A percentile compares a stretch with the other conserved stretches of the same genome.
These are phyloP conservation scores for Sebastes ruberrimus DNA, from an alignment of 2,797 vertebrate genomes.

Conservation along the genomic window DNA sequence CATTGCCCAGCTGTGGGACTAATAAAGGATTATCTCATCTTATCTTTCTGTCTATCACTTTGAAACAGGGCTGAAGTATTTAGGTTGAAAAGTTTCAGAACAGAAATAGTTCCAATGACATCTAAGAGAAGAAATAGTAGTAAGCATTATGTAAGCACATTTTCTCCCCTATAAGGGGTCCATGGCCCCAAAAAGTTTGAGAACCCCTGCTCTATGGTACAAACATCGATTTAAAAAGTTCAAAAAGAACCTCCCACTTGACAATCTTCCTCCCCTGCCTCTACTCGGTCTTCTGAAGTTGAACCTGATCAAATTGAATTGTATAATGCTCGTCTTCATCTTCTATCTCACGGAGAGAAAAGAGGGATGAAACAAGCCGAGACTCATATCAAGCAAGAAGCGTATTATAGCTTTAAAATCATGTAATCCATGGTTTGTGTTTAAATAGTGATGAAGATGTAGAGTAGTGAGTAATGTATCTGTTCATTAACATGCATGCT, in stretches of 20 bases:
- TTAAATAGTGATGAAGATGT: constrained; percentile 65
- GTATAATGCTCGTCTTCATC: background rate
- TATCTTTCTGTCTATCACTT: too few relatives aligned
- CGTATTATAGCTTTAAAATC: constrained; percentile 19
- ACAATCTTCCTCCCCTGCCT: background rate
- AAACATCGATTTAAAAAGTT: background rate
- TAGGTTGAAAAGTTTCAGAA: too few relatives aligned
- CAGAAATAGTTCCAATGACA: too few relatives aligned
- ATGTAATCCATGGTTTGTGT: constrained; percentile 35
- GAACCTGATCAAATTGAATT: background rate
- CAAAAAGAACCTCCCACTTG: background rate
- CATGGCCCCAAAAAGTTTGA: too few relatives aligned
- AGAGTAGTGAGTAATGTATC: constrained; percentile 58
- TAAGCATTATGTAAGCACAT: too few relatives aligned
- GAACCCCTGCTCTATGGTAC: too few relatives aligned
- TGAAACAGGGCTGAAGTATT: too few relatives aligned
- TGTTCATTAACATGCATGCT: constrained; percentile 66
- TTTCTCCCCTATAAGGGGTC: too few relatives aligned
- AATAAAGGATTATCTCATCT: too few relatives aligned
- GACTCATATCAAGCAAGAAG: constrained; percentile 15
- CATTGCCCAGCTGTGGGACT: too few relatives aligned
- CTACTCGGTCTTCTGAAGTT: background rate
- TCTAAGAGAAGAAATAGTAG: too few relatives aligned
- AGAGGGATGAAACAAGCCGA: background rate
- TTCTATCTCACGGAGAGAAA: background rate